Evolutionary conservation across 2,113 vertebrate genomes (phyloP).

Genomic region (Vanacampus margaritifer): DNA sequence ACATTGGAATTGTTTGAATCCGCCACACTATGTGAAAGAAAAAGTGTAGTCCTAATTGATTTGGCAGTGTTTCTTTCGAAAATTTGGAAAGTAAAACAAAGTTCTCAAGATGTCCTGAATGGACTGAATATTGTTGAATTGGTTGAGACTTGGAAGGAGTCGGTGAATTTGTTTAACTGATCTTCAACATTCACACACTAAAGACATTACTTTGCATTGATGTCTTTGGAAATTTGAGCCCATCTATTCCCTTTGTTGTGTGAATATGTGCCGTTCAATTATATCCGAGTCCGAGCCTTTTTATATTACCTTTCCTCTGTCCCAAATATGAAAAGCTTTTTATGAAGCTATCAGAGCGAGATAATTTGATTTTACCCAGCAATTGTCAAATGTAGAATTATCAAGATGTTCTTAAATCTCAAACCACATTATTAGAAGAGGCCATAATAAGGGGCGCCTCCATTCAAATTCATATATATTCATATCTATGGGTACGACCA

Average conservation of each 20-base stretch:
- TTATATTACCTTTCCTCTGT: constrained; percentile 10
- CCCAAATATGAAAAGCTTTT: constrained; percentile 44
- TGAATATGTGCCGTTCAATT: constrained; percentile 45
- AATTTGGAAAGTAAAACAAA: too few relatives aligned
- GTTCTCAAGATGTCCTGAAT: neutral
- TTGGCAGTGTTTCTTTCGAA: neutral
- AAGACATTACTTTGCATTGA: constrained; percentile 42
- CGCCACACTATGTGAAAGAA: too few relatives aligned
- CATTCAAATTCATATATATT: neutral
- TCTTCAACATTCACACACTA: neutral
- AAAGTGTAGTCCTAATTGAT: too few relatives aligned
- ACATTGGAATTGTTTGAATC: too few relatives aligned
- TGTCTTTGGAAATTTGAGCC: constrained; percentile 20
- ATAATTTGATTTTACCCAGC: constrained; percentile 45
- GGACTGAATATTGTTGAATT: neutral
- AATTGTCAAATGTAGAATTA: constrained; percentile 25
- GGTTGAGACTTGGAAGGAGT: neutral
- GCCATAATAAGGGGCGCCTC: neutral
- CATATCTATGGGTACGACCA: too few relatives aligned
- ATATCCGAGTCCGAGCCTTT: constrained; percentile 24
- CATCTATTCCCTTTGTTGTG: constrained; percentile 22
- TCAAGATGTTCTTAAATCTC: constrained; percentile 26
- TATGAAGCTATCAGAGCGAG: constrained; percentile 35
- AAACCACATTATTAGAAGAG: constrained; percentile 13
- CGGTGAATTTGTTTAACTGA: neutral